Percentiles rank a stretch among this genome's conserved stretches.
Conservation (phyloP, 2,113 vertebrate genomes). For the Engraulis encrasicolus region DNA sequence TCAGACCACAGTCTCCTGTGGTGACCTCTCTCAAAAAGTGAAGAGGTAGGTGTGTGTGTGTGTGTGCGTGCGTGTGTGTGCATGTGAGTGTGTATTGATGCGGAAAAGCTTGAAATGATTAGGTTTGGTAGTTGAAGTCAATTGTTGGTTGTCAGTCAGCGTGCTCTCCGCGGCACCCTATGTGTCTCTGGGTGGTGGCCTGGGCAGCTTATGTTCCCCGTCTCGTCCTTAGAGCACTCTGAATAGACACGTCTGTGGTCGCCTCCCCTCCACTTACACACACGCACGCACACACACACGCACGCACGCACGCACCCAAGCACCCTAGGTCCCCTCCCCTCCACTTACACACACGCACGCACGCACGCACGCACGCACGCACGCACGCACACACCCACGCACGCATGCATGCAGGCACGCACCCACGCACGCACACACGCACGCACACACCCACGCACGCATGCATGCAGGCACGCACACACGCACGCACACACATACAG, state of each 20-base stretch:
- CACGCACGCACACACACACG: not conserved
- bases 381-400: not conserved
- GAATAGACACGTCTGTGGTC: conserved; percentile 60
- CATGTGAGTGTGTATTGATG: conserved; percentile 68
- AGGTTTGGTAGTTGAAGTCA: conserved; percentile 73
- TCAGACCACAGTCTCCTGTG: not conserved
- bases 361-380: not conserved
- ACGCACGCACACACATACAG: not conserved
- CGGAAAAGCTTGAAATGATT: conserved; percentile 77
- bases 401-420: not conserved
- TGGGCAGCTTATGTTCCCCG: conserved; percentile 58
- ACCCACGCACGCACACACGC: not conserved
- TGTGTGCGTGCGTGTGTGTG: not conserved
- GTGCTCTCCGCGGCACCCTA: conserved; percentile 53
- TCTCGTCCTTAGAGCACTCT: conserved; percentile 61
- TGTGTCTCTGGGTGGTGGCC: conserved; percentile 51
- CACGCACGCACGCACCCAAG: too few species aligned
- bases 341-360: not conserved
- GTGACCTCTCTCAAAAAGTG: not conserved
- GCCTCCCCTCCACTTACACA: not conserved
- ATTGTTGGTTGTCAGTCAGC: conserved; percentile 79
- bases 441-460: not conserved
- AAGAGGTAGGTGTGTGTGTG: not conserved
- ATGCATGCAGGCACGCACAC: too few species aligned
- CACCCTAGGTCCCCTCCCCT: too few species aligned